Evolutionary conservation across 2,888 invertebrate genomes (phyloP), one percentile per base, ranked within the genome.

Genomic region (Candidula unifasciata): DNA sequence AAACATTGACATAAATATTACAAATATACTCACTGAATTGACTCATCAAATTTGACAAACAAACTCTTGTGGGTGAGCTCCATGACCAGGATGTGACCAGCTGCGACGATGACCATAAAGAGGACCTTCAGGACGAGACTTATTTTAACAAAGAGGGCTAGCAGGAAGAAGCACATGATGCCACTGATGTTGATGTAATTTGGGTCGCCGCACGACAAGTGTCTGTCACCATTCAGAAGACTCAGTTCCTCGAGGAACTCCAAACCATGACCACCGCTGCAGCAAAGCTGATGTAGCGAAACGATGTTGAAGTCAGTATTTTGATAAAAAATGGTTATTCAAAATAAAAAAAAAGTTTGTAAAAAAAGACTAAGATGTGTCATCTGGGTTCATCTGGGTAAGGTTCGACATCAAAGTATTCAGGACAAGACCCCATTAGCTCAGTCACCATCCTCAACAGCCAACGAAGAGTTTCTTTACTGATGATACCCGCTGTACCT

Each of bases 181-280:
- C 97, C 97, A 21, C 97, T 97, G 24, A 97, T 94, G 6, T 97
- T 96, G 71, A 97, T 96, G 94, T 98, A 98, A 85, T 97, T 96
- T 0, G 98, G 98, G 83, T 97, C 87, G 76, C 87, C 86, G 86
- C 94, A 94, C 27, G 96, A 96, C 78, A 97, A 95, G 93, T 97
- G 97, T 44, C 86, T 86, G 30, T 90, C 91, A 5, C 86, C 54
- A 33, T 86, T 86, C 35, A 88, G 83, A 30, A 89, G 84, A 24
- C 85, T 89, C 37, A 87, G 89, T 57, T 84, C 85, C 0, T 90
- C 89, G 57, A 91, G 86, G 44, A 87, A 87, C 30, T 88, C 84
- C 81, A 92, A 90, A 24, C 92, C 86, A 18, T 90, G 83, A 5
- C 93, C 92, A 16, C 90, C 91, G 24, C 88, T 89, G 87, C 93